A percentile compares a stretch with the other conserved stretches of the same genome.
phyloP scores from a whole-genome alignment of 2,888 invertebrate species.

The Hylaea fasciaria region DNA sequence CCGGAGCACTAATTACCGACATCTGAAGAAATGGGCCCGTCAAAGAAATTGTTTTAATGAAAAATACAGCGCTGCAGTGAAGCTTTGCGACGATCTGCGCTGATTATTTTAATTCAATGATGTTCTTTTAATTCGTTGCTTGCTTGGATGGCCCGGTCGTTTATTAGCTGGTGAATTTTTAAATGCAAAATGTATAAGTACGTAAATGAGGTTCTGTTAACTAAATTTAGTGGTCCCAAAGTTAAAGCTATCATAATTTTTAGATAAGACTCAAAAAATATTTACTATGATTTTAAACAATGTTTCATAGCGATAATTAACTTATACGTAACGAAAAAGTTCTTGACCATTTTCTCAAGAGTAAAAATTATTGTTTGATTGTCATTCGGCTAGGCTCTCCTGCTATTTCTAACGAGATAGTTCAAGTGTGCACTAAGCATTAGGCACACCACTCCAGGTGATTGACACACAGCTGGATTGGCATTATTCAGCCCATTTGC shows the following conservation, averaged over 20 bases:
- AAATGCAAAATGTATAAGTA: too few relatives aligned
- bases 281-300: too few relatives aligned
- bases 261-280: too few relatives aligned
- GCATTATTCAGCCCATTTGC: conserved; percentile 18
- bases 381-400: too few relatives aligned
- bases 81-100: conserved; percentile 19
- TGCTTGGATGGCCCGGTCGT: conserved; percentile 6
- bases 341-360: too few relatives aligned
- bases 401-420: too few relatives aligned
- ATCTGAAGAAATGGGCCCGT: conserved; percentile 60
- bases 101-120: conserved; percentile 29
- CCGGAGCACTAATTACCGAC: conserved; percentile 64
- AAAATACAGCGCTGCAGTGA: conserved; percentile 54
- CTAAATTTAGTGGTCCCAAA: too few relatives aligned
- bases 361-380: too few relatives aligned
- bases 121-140: conserved; percentile 30
- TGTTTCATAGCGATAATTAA: too few relatives aligned
- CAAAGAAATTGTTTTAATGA: conserved; percentile 70
- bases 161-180: neutral
- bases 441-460: neutral
- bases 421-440: neutral
- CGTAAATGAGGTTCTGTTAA: too few relatives aligned
- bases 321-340: too few relatives aligned
- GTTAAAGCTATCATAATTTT: too few relatives aligned
- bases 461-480: conserved; percentile 1